Evolutionary conservation across 2,888 invertebrate species (phyloP).

Genomic region (Archaeoteleia sp.): DNA sequence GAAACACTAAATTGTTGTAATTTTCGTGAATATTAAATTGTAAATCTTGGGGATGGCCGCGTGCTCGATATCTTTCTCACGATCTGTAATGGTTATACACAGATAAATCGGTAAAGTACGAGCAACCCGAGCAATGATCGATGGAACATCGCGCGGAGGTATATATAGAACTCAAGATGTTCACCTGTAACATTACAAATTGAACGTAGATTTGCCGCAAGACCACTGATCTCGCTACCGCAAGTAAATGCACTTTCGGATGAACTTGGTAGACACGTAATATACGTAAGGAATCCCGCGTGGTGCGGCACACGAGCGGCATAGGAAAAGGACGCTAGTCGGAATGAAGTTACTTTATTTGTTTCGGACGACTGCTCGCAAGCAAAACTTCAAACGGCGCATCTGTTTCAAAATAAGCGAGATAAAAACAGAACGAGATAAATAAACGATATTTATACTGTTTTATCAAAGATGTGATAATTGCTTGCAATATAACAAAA

Average conservation of each 20-base stretch:
- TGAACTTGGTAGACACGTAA: constrained; percentile 36
- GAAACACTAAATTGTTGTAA: too few relatives aligned
- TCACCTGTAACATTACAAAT: constrained; percentile 70
- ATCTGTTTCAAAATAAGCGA: constrained; percentile 39
- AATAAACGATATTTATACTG: too few relatives aligned
- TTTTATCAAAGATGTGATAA: constrained; percentile 14
- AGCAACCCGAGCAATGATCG: constrained; percentile 19
- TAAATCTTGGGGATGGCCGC: too few relatives aligned
- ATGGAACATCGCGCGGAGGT: not conserved
- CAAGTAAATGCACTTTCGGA: constrained; percentile 61
- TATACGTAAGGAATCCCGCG: constrained; percentile 42
- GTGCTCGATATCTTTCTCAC: constrained; percentile 14
- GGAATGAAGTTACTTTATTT: constrained; percentile 42
- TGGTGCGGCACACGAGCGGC: constrained; percentile 42
- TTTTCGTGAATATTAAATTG: too few relatives aligned
- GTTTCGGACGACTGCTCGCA: constrained; percentile 44
- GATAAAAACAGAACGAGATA: too few relatives aligned
- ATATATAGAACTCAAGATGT: constrained; percentile 53
- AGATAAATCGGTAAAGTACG: constrained; percentile 38
- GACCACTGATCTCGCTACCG: constrained; percentile 66
- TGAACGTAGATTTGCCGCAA: constrained; percentile 70
- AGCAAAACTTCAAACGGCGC: constrained; percentile 19
- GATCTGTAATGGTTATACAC: constrained; percentile 28
- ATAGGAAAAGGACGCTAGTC: constrained; percentile 23
- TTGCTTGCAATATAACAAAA: too few relatives aligned